Base-by-base conservation (phyloP, 1,140 invertebrate species). In the Drosophila triauraria region DNA sequence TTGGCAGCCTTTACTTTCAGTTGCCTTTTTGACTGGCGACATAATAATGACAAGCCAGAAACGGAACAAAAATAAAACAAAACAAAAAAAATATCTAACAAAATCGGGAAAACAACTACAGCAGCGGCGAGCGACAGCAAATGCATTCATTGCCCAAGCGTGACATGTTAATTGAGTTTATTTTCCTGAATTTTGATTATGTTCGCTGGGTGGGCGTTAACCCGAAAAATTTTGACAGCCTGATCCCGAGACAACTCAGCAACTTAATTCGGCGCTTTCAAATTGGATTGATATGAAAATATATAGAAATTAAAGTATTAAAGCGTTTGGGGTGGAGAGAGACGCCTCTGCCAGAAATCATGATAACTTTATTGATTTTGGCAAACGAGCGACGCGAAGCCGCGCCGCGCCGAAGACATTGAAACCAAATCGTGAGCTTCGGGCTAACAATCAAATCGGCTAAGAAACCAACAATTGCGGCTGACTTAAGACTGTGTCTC, bases 291-390 rank as follows among this genome's bases (percentile, higher is more conserved):
- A 72, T 72, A 72, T 43, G 53, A 59, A 72, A 74, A 78, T 75
- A 78, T 75, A 83, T 80, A 65, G 51, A 61, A 77, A 68, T 80
- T 88, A 80, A 85, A 70, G 75, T 84, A 80, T 68, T 80, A 68
- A 74, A 57, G 43, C 67, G 53, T 54, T 79, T 72, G 44, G 57
- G 30, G 48, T 50, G 43, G 42, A 38, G 64, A 77, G 53, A 30
- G 69, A 78, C 82, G 82, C 82, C 82, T 86, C 82, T 85, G 75
- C 75, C 79, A 46, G 38, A 62, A 70, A 79, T 78, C 69, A 75
- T 90, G 80, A 90, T 90, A 84, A 90, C 84, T 90, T 84, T 90
- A 87, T 87, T 90, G 84, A 87, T 87, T 87, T 87, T 84, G 77
- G 43, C 82, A 74, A 84, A 81, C 78, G 60, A 78, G 82, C 61